phyloP scores from a whole-genome alignment of 2,113 vertebrate genomes.

The Limanda limanda region DNA sequence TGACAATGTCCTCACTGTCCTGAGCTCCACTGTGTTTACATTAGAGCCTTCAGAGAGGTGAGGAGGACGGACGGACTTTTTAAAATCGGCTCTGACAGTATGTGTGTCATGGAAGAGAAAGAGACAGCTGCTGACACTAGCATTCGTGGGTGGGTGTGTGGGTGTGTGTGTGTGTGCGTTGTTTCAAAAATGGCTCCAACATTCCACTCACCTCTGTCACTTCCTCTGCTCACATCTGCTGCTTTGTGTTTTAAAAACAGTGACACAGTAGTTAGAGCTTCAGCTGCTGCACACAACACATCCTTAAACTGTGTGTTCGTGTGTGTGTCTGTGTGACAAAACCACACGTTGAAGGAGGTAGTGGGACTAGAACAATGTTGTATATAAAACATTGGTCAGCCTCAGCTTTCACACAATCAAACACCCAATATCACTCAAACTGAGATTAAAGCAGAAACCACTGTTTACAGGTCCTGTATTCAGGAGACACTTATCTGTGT shows the following conservation, averaged over 20 bases:
- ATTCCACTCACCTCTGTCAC: conserved; percentile 95
- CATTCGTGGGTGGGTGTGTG: conserved; percentile 29
- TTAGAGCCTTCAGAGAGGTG: conserved; percentile 14
- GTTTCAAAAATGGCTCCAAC: conserved; percentile 69
- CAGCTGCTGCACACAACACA: conserved; percentile 56
- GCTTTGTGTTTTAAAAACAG: conserved; percentile 88
- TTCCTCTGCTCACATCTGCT: conserved; percentile 96
- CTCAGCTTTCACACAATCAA: background rate
- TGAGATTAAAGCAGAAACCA: conserved; percentile 3
- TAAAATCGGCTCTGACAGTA: background rate
- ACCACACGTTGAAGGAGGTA: background rate
- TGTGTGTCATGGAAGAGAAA: conserved; percentile 6
- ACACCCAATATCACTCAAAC: background rate
- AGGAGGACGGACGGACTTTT: conserved; percentile 18
- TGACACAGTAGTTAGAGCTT: conserved; percentile 77
- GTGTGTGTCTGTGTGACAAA: conserved; percentile 15
- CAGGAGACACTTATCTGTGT: background rate
- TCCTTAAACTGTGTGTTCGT: conserved; percentile 4
- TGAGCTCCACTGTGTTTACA: background rate
- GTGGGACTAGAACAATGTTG: background rate
- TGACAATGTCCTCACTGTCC: conserved; percentile 39
- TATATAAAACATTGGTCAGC: background rate
- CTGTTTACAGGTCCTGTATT: background rate
- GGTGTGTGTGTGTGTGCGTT: conserved; percentile 14
- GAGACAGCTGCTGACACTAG: conserved; percentile 43